These are phyloP conservation scores for Scrobipalpa atriplicella DNA, from an alignment of 2,888 invertebrate genomes.

Conservation along the genomic window DNA sequence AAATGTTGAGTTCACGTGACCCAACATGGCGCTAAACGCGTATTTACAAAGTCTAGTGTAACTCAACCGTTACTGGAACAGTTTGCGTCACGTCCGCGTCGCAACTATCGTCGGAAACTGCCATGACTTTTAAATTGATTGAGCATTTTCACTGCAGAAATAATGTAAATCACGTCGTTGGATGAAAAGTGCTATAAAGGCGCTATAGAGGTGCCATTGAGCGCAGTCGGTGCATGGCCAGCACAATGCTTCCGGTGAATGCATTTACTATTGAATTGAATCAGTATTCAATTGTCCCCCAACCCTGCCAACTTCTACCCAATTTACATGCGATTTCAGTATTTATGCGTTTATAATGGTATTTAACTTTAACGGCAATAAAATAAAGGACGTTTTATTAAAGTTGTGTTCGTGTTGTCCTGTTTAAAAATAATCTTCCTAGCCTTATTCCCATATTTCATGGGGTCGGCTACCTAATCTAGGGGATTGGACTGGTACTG, in stretches of 20 bases:
- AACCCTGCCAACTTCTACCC: constrained; percentile 20
- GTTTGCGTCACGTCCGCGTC: constrained; percentile 10
- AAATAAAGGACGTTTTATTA: constrained; percentile 7
- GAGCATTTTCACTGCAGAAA: constrained; percentile 54
- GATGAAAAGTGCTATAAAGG: constrained; percentile 45
- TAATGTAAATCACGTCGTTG: constrained; percentile 75
- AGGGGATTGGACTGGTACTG: too few species aligned
- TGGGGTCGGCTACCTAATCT: too few species aligned
- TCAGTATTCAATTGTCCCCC: constrained; percentile 60
- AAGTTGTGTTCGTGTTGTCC: neutral
- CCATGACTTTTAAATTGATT: constrained; percentile 55
- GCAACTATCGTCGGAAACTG: constrained; percentile 31
- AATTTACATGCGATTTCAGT: constrained; percentile 19
- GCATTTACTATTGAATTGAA: constrained; percentile 61
- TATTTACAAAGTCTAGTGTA: constrained; percentile 26
- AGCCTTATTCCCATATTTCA: too few species aligned
- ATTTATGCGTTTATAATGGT: constrained; percentile 3
- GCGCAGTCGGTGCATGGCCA: constrained; percentile 59
- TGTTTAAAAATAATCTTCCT: too few species aligned
- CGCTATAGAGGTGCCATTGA: constrained; percentile 49
- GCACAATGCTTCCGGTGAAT: constrained; percentile 67
- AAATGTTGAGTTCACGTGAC: neutral
- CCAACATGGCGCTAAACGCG: neutral
- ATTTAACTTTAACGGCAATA: neutral
- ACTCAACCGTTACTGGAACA: constrained; percentile 44